phyloP scores from a whole-genome alignment of 2,113 vertebrate species.

The Prochilodus magdalenae region DNA sequence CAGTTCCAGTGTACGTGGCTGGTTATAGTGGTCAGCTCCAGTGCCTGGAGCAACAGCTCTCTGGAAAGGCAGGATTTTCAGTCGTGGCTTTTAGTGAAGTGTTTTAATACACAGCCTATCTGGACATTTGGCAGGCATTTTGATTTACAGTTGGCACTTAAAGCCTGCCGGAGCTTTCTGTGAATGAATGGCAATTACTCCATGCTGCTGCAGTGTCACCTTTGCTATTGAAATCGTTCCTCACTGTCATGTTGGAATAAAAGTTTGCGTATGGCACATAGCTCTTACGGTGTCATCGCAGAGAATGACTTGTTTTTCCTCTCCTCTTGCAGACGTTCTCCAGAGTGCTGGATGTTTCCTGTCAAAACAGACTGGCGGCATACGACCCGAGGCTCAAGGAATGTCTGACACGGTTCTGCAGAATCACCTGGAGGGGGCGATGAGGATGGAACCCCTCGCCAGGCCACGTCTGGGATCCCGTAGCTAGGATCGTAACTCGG shows the following conservation, averaged over 20 bases:
- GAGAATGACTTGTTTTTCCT: constrained; percentile 11
- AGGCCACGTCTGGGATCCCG: constrained; percentile 12
- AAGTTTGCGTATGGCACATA: neutral
- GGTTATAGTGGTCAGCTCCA: no score
- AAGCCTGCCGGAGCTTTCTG: neutral
- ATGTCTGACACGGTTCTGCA: constrained; percentile 40
- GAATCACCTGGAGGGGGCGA: constrained; percentile 44
- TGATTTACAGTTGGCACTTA: neutral
- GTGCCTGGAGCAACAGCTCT: no score
- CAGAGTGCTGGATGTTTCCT: constrained; percentile 12
- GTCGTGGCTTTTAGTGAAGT: no score
- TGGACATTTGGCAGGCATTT: neutral
- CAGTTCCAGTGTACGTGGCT: no score
- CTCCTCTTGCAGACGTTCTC: constrained; percentile 16
- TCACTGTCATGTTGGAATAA: neutral
- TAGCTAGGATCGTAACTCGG: constrained; percentile 32
- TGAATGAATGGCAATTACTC: neutral
- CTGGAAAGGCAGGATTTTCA: neutral
- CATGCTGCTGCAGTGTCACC: neutral
- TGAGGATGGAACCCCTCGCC: constrained; percentile 29
- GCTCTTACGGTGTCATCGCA: neutral
- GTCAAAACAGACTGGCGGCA: neutral
- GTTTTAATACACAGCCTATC: neutral
- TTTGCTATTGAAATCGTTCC: neutral
- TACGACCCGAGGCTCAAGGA: constrained; percentile 7